Evolutionary conservation across 2,888 invertebrate species (phyloP).

Genomic region (Patella depressa): DNA sequence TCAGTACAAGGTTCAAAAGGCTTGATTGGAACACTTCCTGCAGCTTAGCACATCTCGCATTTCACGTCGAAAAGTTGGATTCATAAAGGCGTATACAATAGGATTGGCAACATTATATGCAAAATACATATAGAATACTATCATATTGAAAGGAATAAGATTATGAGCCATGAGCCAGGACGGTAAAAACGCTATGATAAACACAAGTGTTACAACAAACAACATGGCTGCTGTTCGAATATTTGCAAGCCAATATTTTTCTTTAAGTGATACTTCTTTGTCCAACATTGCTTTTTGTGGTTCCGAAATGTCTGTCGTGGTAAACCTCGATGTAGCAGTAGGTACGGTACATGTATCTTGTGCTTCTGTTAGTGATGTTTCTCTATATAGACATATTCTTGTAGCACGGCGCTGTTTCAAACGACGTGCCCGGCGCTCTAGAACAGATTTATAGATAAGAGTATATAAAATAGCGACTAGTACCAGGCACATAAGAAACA

Average conservation of each 20-base stretch:
- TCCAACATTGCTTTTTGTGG: conserved; percentile 27
- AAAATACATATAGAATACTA: conserved; percentile 69
- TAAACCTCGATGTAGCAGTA: background rate
- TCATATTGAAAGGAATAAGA: conserved; percentile 53
- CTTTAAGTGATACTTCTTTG: conserved; percentile 35
- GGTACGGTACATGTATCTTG: background rate
- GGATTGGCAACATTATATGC: conserved; percentile 70
- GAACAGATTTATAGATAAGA: conserved; percentile 56
- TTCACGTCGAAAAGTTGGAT: conserved; percentile 66
- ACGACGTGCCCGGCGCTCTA: conserved; percentile 46
- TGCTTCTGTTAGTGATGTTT: conserved; percentile 26
- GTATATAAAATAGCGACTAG: conserved; percentile 65
- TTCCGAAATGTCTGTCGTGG: background rate
- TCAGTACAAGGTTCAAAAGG: background rate
- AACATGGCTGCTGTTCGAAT: conserved; percentile 69
- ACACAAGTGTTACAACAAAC: conserved; percentile 69
- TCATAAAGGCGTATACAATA: conserved; percentile 71
- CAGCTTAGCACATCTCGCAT: conserved; percentile 42
- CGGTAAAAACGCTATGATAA: conserved; percentile 67
- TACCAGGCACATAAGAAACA: conserved; percentile 62
- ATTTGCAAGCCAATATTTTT: conserved; percentile 60
- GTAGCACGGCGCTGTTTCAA: conserved; percentile 32
- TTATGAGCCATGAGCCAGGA: conserved; percentile 65
- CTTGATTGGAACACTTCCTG: conserved; percentile 1
- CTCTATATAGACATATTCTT: conserved; percentile 30